Evolutionary conservation across 1,140 invertebrate species (phyloP).

Genomic region (Venturia canescens): DNA sequence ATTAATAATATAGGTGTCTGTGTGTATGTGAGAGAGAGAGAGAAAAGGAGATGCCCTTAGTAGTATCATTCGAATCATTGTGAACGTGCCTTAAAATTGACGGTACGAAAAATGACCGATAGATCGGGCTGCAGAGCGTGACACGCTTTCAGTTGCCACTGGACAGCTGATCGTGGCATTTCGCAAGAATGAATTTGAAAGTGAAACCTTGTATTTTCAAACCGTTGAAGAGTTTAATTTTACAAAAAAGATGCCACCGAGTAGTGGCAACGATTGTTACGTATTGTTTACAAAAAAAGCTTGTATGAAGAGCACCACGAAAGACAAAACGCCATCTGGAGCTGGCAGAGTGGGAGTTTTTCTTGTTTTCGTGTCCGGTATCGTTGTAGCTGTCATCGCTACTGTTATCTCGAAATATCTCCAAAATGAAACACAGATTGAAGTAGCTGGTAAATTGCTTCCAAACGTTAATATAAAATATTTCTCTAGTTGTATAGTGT

Average conservation of each 20-base stretch:
- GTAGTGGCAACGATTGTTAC: constrained; percentile 49
- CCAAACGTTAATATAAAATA: too few species aligned
- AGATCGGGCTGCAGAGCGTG: not conserved
- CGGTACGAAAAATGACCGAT: not conserved
- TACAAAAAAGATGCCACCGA: constrained; percentile 57
- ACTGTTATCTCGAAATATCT: constrained; percentile 64
- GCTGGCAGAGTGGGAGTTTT: constrained; percentile 58
- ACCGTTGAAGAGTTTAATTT: constrained; percentile 21
- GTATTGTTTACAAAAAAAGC: constrained; percentile 41
- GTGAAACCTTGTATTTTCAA: constrained; percentile 29
- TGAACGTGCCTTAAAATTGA: not conserved
- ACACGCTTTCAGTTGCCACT: not conserved
- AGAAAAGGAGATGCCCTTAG: not conserved
- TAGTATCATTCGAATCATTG: not conserved
- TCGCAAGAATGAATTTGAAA: constrained; percentile 31
- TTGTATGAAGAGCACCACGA: constrained; percentile 53
- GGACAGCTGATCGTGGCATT: constrained; percentile 30
- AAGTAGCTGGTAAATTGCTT: constrained; percentile 55
- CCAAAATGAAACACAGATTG: constrained; percentile 33
- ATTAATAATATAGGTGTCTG: not conserved
- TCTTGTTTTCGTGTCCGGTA: constrained; percentile 61
- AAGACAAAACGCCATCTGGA: constrained; percentile 50
- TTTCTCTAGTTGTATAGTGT: too few species aligned
- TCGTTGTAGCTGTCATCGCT: constrained; percentile 61
- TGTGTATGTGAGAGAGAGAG: too few species aligned